Base-by-base conservation (phyloP, 2,888 invertebrate species). In the Galeruca laticollis region DNA sequence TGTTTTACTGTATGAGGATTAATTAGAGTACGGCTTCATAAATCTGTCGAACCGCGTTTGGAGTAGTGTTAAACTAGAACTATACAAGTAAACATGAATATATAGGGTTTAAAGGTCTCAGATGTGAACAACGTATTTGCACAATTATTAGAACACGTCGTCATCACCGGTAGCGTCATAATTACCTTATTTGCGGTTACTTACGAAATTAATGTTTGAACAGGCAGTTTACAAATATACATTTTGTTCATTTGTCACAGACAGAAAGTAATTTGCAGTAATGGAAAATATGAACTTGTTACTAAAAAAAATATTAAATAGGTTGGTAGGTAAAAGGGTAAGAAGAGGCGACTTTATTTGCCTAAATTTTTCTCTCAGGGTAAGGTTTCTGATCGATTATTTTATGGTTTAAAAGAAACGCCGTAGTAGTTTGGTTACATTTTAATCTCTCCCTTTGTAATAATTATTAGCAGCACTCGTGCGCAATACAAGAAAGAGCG, bases 101-200 rank as follows among this genome's bases (percentile, higher is more conserved):
- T 56, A 57, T 57, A 31, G 31, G 47, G 54, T 40, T 20, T 69
- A 64, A 51, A 60, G 52, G 69, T 63, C 69, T 64, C 69, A 69
- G 69, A 64, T 69, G 69, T 49, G 64, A 60, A 40, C 40, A 43
- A 10, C 52, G 64, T 69, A 64, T 69, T 69, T 69, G 59, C 69
- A 59, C 69, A 63, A 69, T 64, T 69, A 64, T 43, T 43, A 43
- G 43, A 47, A 35, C 57, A 65, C 43, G 33, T 49, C 40, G 57
- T 65, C n/a, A 40, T 26, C 49, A 57, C 33, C 57, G 57, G 57
- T 1, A 65, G 33, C 18, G 49, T 47, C 47, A 57, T 47, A 65
- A 65, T 65, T 49, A 57, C 31, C 33, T 21, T 15, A 37, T 21
- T 63, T 54, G 40, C 11, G 54, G 63, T 21, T 54, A n/a, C 21